Base-by-base conservation (phyloP, 1,140 invertebrate genomes). In the Bactericera cockerelli region DNA sequence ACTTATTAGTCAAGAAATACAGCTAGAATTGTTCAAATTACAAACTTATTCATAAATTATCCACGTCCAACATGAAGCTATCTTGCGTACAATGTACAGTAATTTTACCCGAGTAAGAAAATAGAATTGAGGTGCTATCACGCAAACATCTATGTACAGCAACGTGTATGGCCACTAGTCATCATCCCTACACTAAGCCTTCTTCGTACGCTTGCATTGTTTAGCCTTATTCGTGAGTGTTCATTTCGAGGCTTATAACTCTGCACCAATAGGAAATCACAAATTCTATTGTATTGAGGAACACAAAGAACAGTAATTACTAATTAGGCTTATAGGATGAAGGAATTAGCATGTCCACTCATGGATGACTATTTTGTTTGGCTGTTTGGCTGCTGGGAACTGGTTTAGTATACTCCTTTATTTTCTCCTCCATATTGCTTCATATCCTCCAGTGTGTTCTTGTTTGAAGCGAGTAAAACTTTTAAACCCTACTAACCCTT, bases 291-390 rank as follows among this genome's bases (percentile, higher is more conserved):
- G 42, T 49, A 22, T 49, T 49, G n/a, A 10, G 42, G 42, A 49
- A 49, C 42, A 16, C 42, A 31, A 31, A 31, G 28, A 31, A 31
- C 28, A 49, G n/a, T n/a, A 49, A 49, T 49, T 49, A 49, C 42
- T 49, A 49, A 49, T 49, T 49, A 49, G 42, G 42, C 6, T 49
- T 49, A n/a, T n/a, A 31, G 28, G 28, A 31, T 31, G 28, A 31
- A 31, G 42, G 42, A 49, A 49, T 49, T 49, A 49, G 42, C 22
- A 49, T 49, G 42, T 49, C 42, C 42, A 49, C 42, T 49, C 42
- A 49, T 10, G 42, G 42, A 49, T 49, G 42, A 49, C 42, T 49
- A n/a, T 49, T 49, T 19, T 19, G 42, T 31, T 31, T 19, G 16
- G 33, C 33, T 36, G 10, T 36, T 36, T 36, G n/a, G n/a, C 8